A percentile compares a stretch with the other conserved stretches of the same genome.
Evolutionary conservation across 37 sponge, comb jelly and placozoan genomes (phyloP).

Genomic region (Diacarnus erythraeanus): DNA sequence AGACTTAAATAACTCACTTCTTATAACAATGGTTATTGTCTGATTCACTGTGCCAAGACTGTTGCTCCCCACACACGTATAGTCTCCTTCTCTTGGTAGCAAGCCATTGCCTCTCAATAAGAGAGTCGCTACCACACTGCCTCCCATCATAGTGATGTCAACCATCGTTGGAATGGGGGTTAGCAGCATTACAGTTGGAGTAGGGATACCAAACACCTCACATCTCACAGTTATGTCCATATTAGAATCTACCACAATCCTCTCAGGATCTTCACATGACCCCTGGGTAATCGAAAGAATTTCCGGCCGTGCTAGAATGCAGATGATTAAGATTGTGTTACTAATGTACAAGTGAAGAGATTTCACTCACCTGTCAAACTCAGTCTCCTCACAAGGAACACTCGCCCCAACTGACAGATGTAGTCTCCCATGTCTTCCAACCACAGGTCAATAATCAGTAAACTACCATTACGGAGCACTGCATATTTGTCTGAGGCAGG

Average conservation of each 20-base stretch:
- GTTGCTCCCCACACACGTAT: conserved; percentile 18
- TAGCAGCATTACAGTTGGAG: conserved; percentile 34
- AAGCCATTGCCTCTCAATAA: too few relatives aligned
- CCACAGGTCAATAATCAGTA: background rate
- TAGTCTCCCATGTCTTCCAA: conserved; percentile 21
- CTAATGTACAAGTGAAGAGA: background rate
- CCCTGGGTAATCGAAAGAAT: conserved; percentile 17
- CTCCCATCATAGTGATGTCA: background rate
- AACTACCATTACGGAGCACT: background rate
- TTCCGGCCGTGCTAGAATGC: conserved; percentile 29
- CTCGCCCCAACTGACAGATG: conserved; percentile 6
- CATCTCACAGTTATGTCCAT: background rate
- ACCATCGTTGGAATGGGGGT: background rate
- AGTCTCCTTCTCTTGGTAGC: background rate
- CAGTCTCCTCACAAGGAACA: background rate
- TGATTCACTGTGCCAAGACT: background rate
- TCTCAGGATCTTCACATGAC: conserved; percentile 4
- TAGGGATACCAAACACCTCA: conserved; percentile 26
- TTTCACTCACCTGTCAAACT: background rate
- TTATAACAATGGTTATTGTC: background rate
- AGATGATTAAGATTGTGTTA: background rate
- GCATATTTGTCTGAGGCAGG: conserved; percentile 2
- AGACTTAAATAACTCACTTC: background rate
- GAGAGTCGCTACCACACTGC: background rate
- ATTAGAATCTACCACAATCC: background rate